Percentiles rank a stretch among this genome's conserved stretches.
These are phyloP conservation scores for Papilio helenus DNA, from an alignment of 1,140 invertebrate genomes.

Conservation along the genomic window DNA sequence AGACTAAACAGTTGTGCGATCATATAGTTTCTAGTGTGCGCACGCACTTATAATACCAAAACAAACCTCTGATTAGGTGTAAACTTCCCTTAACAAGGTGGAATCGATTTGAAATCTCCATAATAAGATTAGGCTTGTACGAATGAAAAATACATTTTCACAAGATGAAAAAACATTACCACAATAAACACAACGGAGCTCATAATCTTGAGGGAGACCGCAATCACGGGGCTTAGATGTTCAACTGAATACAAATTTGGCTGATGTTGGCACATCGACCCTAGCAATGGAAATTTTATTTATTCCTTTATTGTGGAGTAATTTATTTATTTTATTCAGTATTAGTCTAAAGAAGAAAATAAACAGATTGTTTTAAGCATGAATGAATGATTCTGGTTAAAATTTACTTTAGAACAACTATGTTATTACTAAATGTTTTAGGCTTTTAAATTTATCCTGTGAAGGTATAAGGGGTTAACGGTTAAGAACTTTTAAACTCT, in stretches of 20 bases:
- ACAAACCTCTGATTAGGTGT: not conserved
- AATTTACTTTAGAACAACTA: no score
- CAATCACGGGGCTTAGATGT: slow-evolving; percentile 16
- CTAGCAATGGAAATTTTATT: not conserved
- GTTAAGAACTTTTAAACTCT: no score
- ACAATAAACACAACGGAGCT: slow-evolving; percentile 14
- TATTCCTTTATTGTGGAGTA: slow-evolving; percentile 7
- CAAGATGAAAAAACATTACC: slow-evolving; percentile 13
- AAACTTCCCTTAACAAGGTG: not conserved
- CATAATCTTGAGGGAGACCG: slow-evolving; percentile 26
- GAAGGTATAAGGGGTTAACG: no score
- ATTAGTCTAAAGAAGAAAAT: not conserved
- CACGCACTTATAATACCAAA: no score
- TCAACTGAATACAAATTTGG: slow-evolving; percentile 26
- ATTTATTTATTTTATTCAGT: slow-evolving; percentile 13
- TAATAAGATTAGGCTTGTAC: not conserved
- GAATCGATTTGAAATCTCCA: not conserved
- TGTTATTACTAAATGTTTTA: no score
- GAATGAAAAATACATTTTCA: slow-evolving; percentile 19
- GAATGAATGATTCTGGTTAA: no score
- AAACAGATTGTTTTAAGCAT: not conserved
- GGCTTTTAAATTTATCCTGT: no score
- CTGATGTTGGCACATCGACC: slow-evolving; percentile 10
- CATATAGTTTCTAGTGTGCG: no score
- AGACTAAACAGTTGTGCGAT: no score